Percentiles rank a stretch among this genome's conserved stretches.
These are phyloP conservation scores for Brotula barbata DNA, from an alignment of 2,797 vertebrate species.

Conservation along the genomic window DNA sequence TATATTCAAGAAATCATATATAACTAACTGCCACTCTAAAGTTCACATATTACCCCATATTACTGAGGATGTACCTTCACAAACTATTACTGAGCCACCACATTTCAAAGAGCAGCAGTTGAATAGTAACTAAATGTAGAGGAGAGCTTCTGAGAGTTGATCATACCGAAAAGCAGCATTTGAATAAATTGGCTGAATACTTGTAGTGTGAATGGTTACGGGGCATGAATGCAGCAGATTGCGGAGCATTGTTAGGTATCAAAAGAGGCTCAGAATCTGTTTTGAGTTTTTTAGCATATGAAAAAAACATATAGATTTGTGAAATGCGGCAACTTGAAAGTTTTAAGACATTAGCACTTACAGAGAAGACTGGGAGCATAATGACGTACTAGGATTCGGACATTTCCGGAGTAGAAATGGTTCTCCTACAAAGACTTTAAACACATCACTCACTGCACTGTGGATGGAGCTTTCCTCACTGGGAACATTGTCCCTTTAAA, in stretches of 20 bases:
- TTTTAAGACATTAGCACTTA: conserved; percentile 32
- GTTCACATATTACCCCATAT: background rate
- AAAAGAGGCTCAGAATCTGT: conserved; percentile 24
- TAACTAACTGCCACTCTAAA: too few species aligned
- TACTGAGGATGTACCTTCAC: conserved; percentile 26
- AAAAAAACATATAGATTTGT: conserved; percentile 25
- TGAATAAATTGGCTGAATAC: conserved; percentile 32
- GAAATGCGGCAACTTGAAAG: conserved; percentile 32
- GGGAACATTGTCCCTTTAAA: conserved; percentile 71
- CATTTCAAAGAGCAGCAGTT: conserved; percentile 40
- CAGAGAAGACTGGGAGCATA: conserved; percentile 44
- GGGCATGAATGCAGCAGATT: conserved; percentile 17
- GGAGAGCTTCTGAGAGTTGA: conserved; percentile 37
- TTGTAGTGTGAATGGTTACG: conserved; percentile 5
- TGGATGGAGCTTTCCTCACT: conserved; percentile 61
- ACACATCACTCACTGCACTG: conserved; percentile 46
- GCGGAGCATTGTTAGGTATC: conserved; percentile 18
- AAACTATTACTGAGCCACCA: conserved; percentile 14
- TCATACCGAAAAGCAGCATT: conserved; percentile 23
- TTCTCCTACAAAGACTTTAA: conserved; percentile 48
- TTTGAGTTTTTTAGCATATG: conserved; percentile 4
- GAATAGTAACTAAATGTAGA: conserved; percentile 35
- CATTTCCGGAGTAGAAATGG: conserved; percentile 55
- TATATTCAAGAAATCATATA: too few species aligned
- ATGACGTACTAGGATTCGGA: conserved; percentile 36